Base-by-base conservation (phyloP, 2,888 invertebrate species). In the Pristionchus maxplancki region DNA sequence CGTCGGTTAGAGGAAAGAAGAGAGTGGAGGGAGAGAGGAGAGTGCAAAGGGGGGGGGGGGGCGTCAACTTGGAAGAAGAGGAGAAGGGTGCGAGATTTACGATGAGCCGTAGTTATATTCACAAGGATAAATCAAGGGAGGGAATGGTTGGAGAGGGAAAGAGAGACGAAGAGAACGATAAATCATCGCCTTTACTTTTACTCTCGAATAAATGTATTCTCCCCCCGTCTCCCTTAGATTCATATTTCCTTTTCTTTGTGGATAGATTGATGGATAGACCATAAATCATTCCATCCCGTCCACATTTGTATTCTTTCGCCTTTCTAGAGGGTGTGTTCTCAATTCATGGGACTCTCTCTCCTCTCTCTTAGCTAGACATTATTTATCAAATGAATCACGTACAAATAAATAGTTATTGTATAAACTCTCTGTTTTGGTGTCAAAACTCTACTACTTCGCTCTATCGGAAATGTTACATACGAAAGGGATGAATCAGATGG, bases 71-170 rank as follows among this genome's bases (percentile, higher is more conserved):
- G 78, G 44, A n/a, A 48, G 48, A n/a, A 48, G 48, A 44, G 71
- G 9, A 20, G 78, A 48, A 37, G 78, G 78, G 78, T 40, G 78
- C 78, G 44, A 78, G 86, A 87, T 87, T 87, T 87, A 87, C 58
- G 86, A 71, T 40, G 37, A 37, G 37, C n/a, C 71, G 86, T 50
- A 44, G 86, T 87, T 53, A 87, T 87, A 87, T 87, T 87, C 86
- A 71, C 86, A 71, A 50, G 50, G 67, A 87, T 87, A 87, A 87
- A 87, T 87, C 86, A 87, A 87, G 50, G 44, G 86, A 71, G 48
- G 71, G 64, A 71, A 50, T 50, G 20, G 86, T 34, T 44, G 71
- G 44, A 84, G 37, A 62, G 62, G 9, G 37, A 37, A 34, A 58
- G 62, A 85, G 64, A 58, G 82, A 81, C 50, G 48, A 44, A 81